phyloP scores from a whole-genome alignment of 1,140 invertebrate species.

The Caenorhabditis latens region DNA sequence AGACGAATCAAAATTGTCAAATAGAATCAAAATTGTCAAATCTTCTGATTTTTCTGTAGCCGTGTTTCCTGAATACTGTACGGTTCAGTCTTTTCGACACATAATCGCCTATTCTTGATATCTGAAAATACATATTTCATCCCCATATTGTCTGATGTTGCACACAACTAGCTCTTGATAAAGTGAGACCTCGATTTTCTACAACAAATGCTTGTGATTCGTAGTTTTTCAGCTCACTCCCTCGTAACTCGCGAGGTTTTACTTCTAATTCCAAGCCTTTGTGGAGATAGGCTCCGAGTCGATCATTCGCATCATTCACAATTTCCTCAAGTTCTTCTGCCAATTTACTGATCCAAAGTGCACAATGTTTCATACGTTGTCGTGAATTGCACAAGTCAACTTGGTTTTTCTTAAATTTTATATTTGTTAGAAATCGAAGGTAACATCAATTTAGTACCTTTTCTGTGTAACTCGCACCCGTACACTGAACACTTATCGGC shows the following conservation, averaged over 20 bases:
- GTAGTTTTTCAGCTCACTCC: conserved; percentile 57
- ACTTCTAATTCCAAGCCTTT: conserved; percentile 53
- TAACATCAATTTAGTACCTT: conserved; percentile 7
- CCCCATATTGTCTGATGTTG: conserved; percentile 10
- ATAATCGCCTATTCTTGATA: conserved; percentile 53
- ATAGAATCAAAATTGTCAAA: no score
- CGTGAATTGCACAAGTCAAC: conserved; percentile 44
- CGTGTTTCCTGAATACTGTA: neutral
- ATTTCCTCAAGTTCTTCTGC: conserved; percentile 45
- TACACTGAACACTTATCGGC: conserved; percentile 53
- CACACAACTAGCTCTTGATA: conserved; percentile 47
- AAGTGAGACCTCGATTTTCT: conserved; percentile 47
- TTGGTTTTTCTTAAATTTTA: conserved; percentile 53
- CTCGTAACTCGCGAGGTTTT: conserved; percentile 28
- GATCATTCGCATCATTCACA: conserved; percentile 20
- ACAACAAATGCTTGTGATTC: conserved; percentile 60
- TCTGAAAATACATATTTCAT: conserved; percentile 2
- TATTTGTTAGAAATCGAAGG: no score
- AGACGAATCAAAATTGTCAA: no score
- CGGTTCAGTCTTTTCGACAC: conserved; percentile 51
- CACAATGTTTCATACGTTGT: conserved; percentile 59
- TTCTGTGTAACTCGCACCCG: conserved; percentile 45
- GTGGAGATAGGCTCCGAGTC: conserved; percentile 29
- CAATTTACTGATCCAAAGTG: conserved; percentile 1
- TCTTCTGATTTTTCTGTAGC: neutral